A percentile compares a stretch with the other conserved stretches of the same genome.
Evolutionary conservation across 2,888 invertebrate genomes (phyloP).

Genomic region (Trissoscelio sp.): DNA sequence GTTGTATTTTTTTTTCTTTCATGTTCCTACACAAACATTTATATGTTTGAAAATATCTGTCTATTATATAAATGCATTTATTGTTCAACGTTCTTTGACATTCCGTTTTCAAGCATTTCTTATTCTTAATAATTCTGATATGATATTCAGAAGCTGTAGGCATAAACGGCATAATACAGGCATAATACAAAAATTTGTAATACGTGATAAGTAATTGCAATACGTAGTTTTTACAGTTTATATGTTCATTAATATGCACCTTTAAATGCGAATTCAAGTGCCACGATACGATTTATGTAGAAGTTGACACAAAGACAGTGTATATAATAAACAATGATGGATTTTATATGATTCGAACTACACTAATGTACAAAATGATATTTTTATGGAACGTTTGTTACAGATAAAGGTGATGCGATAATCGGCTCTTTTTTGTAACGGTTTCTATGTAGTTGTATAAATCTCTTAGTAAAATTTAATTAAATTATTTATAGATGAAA

Average conservation of each 20-base stretch:
- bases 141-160: not conserved
- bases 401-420: not conserved
- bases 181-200: not conserved
- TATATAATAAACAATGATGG: conserved; percentile 7
- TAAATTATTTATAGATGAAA: not conserved
- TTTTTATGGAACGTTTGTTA: conserved; percentile 25
- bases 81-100: too few relatives aligned
- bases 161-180: not conserved
- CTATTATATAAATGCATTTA: too few relatives aligned
- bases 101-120: not conserved
- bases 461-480: not conserved
- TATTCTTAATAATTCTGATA: not conserved
- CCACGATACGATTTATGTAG: conserved; percentile 1
- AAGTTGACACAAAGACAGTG: conserved; percentile 2
- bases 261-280: conserved; percentile 10
- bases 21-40: too few relatives aligned
- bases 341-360: not conserved
- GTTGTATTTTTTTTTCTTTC: too few relatives aligned
- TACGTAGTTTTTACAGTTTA: not conserved
- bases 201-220: not conserved
- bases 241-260: not conserved
- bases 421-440: conserved; percentile 11
- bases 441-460: conserved; percentile 8
- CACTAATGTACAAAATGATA: conserved; percentile 3
- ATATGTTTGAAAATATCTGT: too few relatives aligned